Evolutionary conservation across 2,113 vertebrate genomes (phyloP), one percentile per base, ranked within the genome.

Genomic region (Siphamia tubifer): DNA sequence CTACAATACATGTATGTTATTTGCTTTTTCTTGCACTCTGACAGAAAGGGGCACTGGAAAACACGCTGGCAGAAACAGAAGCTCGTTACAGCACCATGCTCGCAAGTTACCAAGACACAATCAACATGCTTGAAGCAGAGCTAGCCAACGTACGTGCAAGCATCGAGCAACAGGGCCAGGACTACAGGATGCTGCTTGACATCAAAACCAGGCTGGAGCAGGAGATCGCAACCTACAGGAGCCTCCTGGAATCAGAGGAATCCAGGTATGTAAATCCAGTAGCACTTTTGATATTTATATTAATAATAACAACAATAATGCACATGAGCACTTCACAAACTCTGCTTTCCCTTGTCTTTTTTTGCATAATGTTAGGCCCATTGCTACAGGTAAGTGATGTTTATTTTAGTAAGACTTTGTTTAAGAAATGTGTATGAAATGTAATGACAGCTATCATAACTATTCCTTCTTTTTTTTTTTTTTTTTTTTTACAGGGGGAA

Each of bases 221-320:
- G 60, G 93, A 94, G 85, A 94, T 94, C 20, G 79, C 92, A 12
- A 90, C 86, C 56, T 94, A 94, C 87, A 92, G 93, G 62, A 79
- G 81, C 24, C 91, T 94, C 27, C 79, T 94, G 79, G 93, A 94
- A 12, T 85, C 84, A 51, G 91, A 94, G 42, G 92, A 94, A 39
- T 79, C 82, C 63, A 90, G 88, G 90, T 94, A 90, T 87, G 90
- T 94, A 90, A 23, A 15, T 3, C 1, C 3, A 23, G 4, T 13
- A 54, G 5, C 6, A 20, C 4, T 10, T 45, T 23, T 13, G 17
- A 55, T 4, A 8, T 0, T 47, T n/a, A 23, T 1, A 1, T 6
- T 0, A 6, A 31, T 16, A 15, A 47, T 4, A 6, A 17, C 0
- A 6, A 31, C 16, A 15, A 47, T 4, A 6, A 17, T 28, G 2